Base-by-base conservation (phyloP, 2,888 invertebrate genomes). In the Ectobius pallidus region DNA sequence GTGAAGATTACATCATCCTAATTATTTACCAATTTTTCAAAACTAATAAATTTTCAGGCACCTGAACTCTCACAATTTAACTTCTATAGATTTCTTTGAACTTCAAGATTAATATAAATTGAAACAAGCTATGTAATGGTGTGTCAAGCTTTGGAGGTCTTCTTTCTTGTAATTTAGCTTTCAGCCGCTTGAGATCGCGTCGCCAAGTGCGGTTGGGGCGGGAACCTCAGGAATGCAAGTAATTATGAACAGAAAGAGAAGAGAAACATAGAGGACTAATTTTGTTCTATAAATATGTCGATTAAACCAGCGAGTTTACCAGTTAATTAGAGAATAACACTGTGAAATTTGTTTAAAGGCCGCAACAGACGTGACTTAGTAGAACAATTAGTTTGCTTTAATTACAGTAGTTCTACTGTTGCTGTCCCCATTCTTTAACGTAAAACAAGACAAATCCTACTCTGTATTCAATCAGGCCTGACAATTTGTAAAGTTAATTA, bases 381-480 rank as follows among this genome's bases (percentile, higher is more conserved):
- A 34, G 27, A 22, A 46, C 44, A 65, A 63, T 63, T 63, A 63
- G n/a, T 39, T 25, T 7, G 14, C 39, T 42, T 63, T 63, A 52
- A 52, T 52, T 25, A 22, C 22, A 1, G 9, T 0, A 11, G 11
- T 14, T 22, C n/a, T 22, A 30, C 62, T 62, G 32, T 2, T 22
- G 63, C 20, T 22, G 39, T 42, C 1, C 3, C 18, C 11, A 42
- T 63, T 34, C 9, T 42, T 39, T 63, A n/a, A 42, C 42, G 63
- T 20, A n/a, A 63, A 63, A 63, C 63, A 39, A 63, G 63, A 63
- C 63, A 63, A 62, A n/a, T n/a, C n/a, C n/a, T n/a, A n/a, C n/a
- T n/a, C n/a, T n/a, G 9, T n/a, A 18, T 9, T 46, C 46, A 18
- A 46, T 46, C 46, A 46, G 9, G 4, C 11, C 6, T 46, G 18